Percentiles rank a stretch among this genome's conserved stretches.
These are phyloP conservation scores for Anabacerthia variegaticeps DNA, from an alignment of 2,797 vertebrate species.

Conservation along the genomic window DNA sequence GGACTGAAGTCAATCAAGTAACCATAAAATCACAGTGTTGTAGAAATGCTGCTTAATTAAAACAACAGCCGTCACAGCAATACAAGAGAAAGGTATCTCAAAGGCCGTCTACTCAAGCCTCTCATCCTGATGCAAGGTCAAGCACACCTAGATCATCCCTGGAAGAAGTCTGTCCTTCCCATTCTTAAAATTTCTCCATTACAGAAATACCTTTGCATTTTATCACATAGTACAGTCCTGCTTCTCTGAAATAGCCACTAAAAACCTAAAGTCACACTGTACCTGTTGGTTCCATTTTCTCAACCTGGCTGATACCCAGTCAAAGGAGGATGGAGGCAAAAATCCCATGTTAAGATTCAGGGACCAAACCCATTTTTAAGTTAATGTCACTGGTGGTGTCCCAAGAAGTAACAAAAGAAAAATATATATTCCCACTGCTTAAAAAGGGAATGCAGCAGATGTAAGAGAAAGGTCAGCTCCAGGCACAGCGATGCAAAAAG, in stretches of 20 bases:
- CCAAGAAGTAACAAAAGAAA: background rate
- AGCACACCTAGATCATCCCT: background rate
- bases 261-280: background rate
- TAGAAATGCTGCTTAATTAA: background rate
- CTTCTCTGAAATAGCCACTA: background rate
- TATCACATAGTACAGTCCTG: background rate
- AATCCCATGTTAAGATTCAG: background rate
- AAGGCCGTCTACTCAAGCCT: background rate
- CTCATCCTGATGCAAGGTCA: background rate
- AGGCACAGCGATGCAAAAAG: background rate
- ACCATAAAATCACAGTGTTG: background rate
- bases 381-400: background rate
- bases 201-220: background rate
- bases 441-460: background rate
- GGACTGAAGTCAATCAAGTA: constrained; percentile 6
- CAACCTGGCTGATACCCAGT: background rate
- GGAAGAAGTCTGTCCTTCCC: background rate
- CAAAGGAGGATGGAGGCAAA: background rate
- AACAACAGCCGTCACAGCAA: background rate
- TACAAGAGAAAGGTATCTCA: background rate
- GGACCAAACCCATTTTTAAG: background rate
- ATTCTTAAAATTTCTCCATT: background rate
- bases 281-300: background rate
- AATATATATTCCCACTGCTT: background rate
- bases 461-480: background rate